Percentiles rank a stretch among this genome's conserved stretches.
Conservation (phyloP, 1,140 invertebrate species). For the Nymphalis io region DNA sequence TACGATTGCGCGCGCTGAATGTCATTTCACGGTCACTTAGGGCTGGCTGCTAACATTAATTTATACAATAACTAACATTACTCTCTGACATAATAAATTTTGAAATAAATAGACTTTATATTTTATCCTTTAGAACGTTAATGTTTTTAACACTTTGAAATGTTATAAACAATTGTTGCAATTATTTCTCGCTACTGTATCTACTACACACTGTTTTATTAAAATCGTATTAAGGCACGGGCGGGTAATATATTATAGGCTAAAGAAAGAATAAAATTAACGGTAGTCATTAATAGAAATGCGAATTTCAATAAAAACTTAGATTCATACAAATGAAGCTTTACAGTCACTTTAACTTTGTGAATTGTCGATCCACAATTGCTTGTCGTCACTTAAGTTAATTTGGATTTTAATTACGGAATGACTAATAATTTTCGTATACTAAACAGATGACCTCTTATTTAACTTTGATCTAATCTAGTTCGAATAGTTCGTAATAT, state of each 20-base stretch:
- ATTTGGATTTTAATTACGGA: too few relatives aligned
- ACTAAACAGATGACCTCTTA: too few relatives aligned
- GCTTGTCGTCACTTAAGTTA: too few relatives aligned
- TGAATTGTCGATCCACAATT: background rate
- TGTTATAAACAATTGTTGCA: background rate
- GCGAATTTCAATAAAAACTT: background rate
- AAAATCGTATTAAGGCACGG: background rate
- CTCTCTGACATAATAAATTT: constrained; percentile 16
- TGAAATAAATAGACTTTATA: constrained; percentile 17
- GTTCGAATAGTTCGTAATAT: too few relatives aligned
- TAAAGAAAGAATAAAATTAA: background rate
- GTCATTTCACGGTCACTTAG: constrained; percentile 71
- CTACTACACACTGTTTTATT: background rate
- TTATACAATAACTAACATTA: constrained; percentile 22
- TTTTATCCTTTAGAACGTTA: constrained; percentile 15
- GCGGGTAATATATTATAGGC: background rate
- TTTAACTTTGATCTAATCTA: too few relatives aligned
- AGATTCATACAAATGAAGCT: too few relatives aligned
- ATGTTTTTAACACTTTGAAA: constrained; percentile 14
- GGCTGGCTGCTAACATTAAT: constrained; percentile 42
- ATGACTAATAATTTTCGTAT: too few relatives aligned
- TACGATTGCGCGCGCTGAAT: constrained; percentile 46
- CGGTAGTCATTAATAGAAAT: background rate
- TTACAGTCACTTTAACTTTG: too few relatives aligned
- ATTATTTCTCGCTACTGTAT: background rate